Evolutionary conservation across 2,888 invertebrate genomes (phyloP).

Genomic region (Argyra leucocephala): DNA sequence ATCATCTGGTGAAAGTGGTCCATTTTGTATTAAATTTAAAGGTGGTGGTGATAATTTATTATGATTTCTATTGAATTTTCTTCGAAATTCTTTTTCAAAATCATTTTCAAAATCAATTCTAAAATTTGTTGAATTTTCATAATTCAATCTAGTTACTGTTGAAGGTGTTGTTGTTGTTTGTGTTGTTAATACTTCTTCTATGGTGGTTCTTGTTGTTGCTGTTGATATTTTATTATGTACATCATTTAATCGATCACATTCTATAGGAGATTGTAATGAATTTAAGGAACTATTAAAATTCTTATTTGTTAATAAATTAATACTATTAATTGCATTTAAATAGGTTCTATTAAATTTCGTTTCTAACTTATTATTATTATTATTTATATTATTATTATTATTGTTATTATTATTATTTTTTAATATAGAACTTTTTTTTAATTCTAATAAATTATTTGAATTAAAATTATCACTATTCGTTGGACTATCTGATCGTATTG

Average conservation of each 20-base stretch:
- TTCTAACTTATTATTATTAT: too few species aligned
- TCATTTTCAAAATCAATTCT: not conserved
- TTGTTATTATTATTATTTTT: too few species aligned
- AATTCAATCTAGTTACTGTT: not conserved
- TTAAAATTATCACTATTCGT: not conserved
- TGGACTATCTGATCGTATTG: not conserved
- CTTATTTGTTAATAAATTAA: not conserved
- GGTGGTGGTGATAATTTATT: not conserved
- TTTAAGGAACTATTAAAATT: slow-evolving; percentile 2
- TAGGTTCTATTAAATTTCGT: not conserved
- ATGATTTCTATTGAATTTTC: not conserved
- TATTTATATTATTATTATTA: too few species aligned
- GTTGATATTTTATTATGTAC: not conserved
- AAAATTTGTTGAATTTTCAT: not conserved
- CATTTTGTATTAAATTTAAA: not conserved
- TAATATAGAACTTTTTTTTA: not conserved
- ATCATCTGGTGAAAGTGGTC: slow-evolving; percentile 11
- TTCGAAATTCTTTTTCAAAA: not conserved
- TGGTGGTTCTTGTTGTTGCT: not conserved
- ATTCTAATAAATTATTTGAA: not conserved
- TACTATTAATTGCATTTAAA: not conserved
- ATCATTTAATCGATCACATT: not conserved
- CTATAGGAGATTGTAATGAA: not conserved
- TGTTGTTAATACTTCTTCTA: too few species aligned
- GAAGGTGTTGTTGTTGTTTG: not conserved